Evolutionary conservation across 2,888 invertebrate genomes (phyloP).

Genomic region (Rhagonycha lutea): DNA sequence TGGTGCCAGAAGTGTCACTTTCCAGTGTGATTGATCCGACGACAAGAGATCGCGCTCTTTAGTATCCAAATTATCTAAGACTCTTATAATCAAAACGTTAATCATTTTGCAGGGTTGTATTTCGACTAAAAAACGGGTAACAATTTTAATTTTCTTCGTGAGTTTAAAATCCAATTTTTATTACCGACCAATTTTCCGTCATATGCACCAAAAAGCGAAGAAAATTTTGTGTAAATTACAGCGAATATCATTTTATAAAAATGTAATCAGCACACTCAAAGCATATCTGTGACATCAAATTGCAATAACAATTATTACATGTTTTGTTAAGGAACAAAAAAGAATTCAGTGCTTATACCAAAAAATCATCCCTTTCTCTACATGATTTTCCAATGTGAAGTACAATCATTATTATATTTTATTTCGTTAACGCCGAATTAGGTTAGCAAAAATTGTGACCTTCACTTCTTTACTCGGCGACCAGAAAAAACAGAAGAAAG

Average conservation of each 20-base stretch:
- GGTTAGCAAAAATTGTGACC: background rate
- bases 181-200: background rate
- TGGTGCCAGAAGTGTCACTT: conserved; percentile 52
- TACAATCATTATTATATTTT: conserved; percentile 24
- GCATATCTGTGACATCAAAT: conserved; percentile 27
- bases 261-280: conserved; percentile 2
- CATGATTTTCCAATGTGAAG: conserved; percentile 20
- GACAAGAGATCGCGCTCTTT: conserved; percentile 50
- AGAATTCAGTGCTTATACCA: conserved; percentile 5
- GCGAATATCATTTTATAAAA: background rate
- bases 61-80: conserved; percentile 3
- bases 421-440: background rate
- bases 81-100: background rate
- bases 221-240: background rate
- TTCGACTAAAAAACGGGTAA: conserved; percentile 2
- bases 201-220: background rate
- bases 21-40: conserved; percentile 55
- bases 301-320: conserved; percentile 20
- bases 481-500: background rate
- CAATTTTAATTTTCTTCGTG: background rate
- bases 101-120: conserved; percentile 15
- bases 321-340: background rate
- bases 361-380: background rate
- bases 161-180: background rate
- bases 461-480: conserved; percentile 1